Percentiles rank a stretch among this genome's conserved stretches.
Evolutionary conservation across 2,113 vertebrate genomes (phyloP).

Genomic region (Phyllostomus discolor): DNA sequence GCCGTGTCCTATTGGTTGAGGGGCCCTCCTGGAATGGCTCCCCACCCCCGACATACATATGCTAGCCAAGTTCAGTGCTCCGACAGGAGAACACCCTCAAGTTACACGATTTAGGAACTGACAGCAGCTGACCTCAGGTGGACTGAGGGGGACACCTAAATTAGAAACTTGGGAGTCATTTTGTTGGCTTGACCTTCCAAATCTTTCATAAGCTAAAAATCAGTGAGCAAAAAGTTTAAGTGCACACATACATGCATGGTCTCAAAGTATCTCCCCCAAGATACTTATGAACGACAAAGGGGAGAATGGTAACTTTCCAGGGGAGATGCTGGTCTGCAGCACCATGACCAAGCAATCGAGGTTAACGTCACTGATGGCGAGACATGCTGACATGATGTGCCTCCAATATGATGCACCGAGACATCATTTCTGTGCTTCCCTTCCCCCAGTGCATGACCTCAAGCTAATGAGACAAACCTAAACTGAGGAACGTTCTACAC

Average conservation of each 20-base stretch:
- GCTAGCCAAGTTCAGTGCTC: not conserved
- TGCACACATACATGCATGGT: not conserved
- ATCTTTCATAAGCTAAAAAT: not conserved
- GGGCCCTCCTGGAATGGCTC: not conserved
- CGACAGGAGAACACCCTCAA: not conserved
- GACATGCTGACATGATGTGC: too few relatives aligned
- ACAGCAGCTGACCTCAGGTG: not conserved
- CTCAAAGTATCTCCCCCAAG: not conserved
- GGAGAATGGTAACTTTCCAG: not conserved
- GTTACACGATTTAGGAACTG: not conserved
- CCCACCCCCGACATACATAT: not conserved
- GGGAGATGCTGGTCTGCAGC: not conserved
- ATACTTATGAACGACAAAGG: not conserved
- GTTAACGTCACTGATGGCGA: not conserved
- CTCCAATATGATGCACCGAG: not conserved
- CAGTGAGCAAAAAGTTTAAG: not conserved
- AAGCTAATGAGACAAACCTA: not conserved
- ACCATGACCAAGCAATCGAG: not conserved
- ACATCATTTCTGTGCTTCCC: not conserved
- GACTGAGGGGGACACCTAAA: not conserved
- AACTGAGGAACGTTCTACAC: not conserved
- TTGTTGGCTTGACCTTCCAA: not conserved
- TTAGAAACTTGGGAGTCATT: not conserved
- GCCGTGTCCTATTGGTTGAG: not conserved
- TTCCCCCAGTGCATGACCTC: not conserved